Base-by-base conservation (phyloP, 1,140 invertebrate species). In the Nylanderia fulva region DNA sequence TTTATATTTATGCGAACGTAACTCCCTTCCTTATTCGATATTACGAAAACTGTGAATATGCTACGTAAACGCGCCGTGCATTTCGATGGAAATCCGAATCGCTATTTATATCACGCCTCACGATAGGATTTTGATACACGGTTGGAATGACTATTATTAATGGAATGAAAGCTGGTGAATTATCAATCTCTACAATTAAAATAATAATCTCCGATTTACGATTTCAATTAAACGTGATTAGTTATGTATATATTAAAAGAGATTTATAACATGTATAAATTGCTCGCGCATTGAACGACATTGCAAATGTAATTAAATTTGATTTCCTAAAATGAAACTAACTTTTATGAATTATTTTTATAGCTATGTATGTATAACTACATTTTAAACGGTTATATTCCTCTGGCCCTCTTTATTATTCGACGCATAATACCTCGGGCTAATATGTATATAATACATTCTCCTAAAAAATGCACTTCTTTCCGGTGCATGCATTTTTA, bases 361-460 rank as follows among this genome's bases (percentile, higher is more conserved):
- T 1, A 45, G 24, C 52, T 71, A 48, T 48, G 13, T 18, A 48
- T 48, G 4, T 48, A 15, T 3, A 36, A 82, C 24, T 82, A 71
- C 52, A 39, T 60, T 82, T 82, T 82, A 71, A 82, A 39, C n/a
- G n/a, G 52, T 72, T 56, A 15, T 48, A 60, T 58, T 71, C 68
- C 13, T 60, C 52, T 72, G 33, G 58, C 52, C 66, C n/a, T 68
- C 58, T 82, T 82, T 72, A 58, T 52, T 58, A 82, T 71, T 54
- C 21, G 18, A 66, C 33, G 13, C 66, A 18, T 72, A 72, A 71
- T 71, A 82, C 56, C 24, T 45, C 18, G 1, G 24, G 52, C 8
- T 82, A 82, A 82, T 82, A 71, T n/a, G 66, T 82, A 82, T 82
- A 82, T 82, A 82, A 82, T 72, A 36, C 77, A n/a, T 71, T 82